These are phyloP conservation scores for Tetranychus truncatus DNA, from an alignment of 2,888 invertebrate genomes.

Conservation along the genomic window DNA sequence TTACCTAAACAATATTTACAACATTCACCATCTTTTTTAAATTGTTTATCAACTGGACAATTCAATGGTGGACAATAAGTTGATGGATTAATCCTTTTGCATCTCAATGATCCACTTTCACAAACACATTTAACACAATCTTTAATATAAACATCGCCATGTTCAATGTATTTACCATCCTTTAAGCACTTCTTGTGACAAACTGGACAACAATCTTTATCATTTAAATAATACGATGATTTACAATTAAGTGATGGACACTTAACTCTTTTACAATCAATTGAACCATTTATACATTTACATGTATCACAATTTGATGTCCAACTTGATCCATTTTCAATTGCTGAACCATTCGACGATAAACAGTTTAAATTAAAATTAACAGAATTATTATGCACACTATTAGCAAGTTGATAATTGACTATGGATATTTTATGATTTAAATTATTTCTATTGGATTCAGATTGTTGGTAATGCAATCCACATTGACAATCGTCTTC, in stretches of 20 bases:
- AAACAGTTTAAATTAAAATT: not conserved
- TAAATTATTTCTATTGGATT: too few relatives aligned
- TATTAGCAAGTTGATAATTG: too few relatives aligned
- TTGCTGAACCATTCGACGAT: not conserved
- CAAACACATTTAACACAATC: constrained; percentile 64
- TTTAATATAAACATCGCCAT: constrained; percentile 8
- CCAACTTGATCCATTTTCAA: not conserved
- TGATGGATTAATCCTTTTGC: constrained; percentile 47
- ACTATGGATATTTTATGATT: too few relatives aligned
- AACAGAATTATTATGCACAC: too few relatives aligned
- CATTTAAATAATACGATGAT: constrained; percentile 21
- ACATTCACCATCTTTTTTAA: constrained; percentile 64
- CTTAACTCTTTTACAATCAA: constrained; percentile 60
- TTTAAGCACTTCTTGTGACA: constrained; percentile 48
- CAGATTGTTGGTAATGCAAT: too few relatives aligned
- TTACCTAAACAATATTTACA: constrained; percentile 73
- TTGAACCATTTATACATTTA: constrained; percentile 47
- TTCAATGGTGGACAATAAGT: constrained; percentile 53
- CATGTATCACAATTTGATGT: not conserved
- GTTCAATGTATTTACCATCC: constrained; percentile 11
- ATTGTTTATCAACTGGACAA: constrained; percentile 56
- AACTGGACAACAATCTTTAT: constrained; percentile 54
- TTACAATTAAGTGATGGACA: constrained; percentile 60
- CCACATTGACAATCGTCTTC: constrained; percentile 40
- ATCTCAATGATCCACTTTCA: constrained; percentile 58